phyloP scores from a whole-genome alignment of 2,888 invertebrate species.

The Koerneria pararmatus region DNA sequence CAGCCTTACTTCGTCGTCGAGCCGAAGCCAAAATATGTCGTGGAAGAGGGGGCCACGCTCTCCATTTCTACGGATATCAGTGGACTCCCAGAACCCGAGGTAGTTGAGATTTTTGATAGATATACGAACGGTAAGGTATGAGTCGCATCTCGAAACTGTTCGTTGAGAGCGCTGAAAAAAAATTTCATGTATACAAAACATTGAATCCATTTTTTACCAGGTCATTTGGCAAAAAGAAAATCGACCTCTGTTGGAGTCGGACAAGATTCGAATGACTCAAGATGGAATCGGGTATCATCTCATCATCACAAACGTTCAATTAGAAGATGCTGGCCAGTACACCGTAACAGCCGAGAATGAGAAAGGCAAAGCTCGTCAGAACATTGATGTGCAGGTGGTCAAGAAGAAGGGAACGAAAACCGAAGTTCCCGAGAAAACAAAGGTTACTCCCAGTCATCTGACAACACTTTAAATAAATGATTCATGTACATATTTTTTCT shows the following conservation, averaged over 20 bases:
- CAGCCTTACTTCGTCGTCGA: conserved; percentile 39
- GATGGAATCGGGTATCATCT: conserved; percentile 34
- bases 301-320: conserved; percentile 26
- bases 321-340: conserved; percentile 39
- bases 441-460: too few relatives aligned
- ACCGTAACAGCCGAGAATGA: conserved; percentile 38
- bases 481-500: too few relatives aligned
- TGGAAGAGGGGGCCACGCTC: conserved; percentile 42
- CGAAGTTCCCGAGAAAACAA: conserved; percentile 27
- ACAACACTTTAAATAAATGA: too few relatives aligned
- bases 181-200: background rate
- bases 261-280: conserved; percentile 28
- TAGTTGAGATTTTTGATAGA: conserved; percentile 23
- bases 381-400: conserved; percentile 23
- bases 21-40: conserved; percentile 39
- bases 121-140: background rate
- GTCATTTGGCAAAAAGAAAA: conserved; percentile 29
- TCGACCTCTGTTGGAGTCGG: conserved; percentile 29
- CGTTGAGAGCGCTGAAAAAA: background rate
- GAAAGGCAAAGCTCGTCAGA: conserved; percentile 34
- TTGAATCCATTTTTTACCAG: background rate
- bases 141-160: background rate
- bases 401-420: conserved; percentile 28
- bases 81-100: conserved; percentile 40
- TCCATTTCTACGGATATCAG: conserved; percentile 37